These are phyloP conservation scores for Nemopilema nomurai DNA, from an alignment of 30 jellyfish, hydroid and myxozoan genomes.

Conservation along the genomic window DNA sequence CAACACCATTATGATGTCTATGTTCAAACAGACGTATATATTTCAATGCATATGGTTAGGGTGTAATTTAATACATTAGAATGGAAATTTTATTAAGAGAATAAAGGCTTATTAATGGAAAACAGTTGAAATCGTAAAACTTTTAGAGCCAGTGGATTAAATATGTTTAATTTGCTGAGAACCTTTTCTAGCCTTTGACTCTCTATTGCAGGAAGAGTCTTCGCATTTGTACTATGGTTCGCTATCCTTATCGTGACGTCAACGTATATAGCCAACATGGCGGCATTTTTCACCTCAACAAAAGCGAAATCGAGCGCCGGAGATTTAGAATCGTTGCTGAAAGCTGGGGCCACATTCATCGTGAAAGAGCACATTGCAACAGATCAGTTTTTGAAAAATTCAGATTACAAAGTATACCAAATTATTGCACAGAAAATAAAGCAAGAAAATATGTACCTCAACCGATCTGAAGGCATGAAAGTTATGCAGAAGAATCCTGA, in stretches of 20 bases:
- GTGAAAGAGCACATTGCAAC: slow-evolving; percentile 15
- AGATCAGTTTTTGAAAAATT: slow-evolving; percentile 29
- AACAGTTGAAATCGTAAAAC: no score
- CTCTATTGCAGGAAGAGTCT: slow-evolving; percentile 20
- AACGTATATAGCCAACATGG: slow-evolving; percentile 55
- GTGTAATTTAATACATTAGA: no score
- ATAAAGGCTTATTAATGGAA: no score
- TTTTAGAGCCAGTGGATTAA: background rate
- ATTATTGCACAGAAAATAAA: slow-evolving; percentile 9
- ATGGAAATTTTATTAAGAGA: no score
- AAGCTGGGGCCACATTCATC: slow-evolving; percentile 21
- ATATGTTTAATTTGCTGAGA: background rate
- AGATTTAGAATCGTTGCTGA: slow-evolving; percentile 34
- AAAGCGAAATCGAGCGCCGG: slow-evolving; percentile 6
- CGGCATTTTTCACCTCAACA: slow-evolving; percentile 41
- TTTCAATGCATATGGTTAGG: no score
- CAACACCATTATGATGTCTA: no score
- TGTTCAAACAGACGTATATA: no score
- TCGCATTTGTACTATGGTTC: slow-evolving; percentile 37
- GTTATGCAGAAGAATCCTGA: slow-evolving; percentile 1
- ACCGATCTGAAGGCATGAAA: slow-evolving; percentile 17
- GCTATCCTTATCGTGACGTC: slow-evolving; percentile 43
- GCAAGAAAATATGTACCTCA: background rate
- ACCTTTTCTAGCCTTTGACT: background rate
- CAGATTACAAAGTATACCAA: slow-evolving; percentile 33